Evolutionary conservation across 2,113 vertebrate genomes (phyloP).

Genomic region (Phalacrocorax pelagicus): DNA sequence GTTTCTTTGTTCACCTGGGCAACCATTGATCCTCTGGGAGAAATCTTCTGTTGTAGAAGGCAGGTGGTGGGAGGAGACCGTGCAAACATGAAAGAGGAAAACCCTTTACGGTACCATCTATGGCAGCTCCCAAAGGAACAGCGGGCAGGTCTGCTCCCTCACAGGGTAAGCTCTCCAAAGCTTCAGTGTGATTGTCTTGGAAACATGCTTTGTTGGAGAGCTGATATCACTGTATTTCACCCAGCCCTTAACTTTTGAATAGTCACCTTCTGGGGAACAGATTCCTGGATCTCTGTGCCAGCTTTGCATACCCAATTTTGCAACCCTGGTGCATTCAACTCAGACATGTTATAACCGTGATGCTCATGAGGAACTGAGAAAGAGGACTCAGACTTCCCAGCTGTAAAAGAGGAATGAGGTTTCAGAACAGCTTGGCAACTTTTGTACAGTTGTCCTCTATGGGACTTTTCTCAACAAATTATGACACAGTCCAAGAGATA

Average conservation of each 20-base stretch:
- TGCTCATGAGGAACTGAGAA: background rate
- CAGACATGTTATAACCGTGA: background rate
- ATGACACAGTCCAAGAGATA: background rate
- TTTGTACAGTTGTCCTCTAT: background rate
- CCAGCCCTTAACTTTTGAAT: background rate
- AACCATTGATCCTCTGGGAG: background rate
- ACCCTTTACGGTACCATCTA: background rate
- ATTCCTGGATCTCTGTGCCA: background rate
- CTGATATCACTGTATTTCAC: too few relatives aligned
- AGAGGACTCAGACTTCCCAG: background rate
- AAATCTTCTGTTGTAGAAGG: background rate
- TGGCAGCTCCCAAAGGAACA: background rate
- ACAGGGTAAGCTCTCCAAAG: too few relatives aligned
- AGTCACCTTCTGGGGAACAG: background rate
- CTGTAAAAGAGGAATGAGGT: background rate
- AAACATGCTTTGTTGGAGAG: too few relatives aligned
- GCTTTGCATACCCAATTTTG: background rate
- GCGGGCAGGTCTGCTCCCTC: background rate
- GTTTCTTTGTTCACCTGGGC: background rate
- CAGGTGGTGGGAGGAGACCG: background rate
- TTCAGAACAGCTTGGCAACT: background rate
- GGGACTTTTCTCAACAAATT: background rate
- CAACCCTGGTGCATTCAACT: background rate
- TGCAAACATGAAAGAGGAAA: background rate
- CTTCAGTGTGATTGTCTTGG: too few relatives aligned